A percentile compares a stretch with the other conserved stretches of the same genome.
phyloP scores from a whole-genome alignment of 1,140 invertebrate species.

The Heliconius hermathena region DNA sequence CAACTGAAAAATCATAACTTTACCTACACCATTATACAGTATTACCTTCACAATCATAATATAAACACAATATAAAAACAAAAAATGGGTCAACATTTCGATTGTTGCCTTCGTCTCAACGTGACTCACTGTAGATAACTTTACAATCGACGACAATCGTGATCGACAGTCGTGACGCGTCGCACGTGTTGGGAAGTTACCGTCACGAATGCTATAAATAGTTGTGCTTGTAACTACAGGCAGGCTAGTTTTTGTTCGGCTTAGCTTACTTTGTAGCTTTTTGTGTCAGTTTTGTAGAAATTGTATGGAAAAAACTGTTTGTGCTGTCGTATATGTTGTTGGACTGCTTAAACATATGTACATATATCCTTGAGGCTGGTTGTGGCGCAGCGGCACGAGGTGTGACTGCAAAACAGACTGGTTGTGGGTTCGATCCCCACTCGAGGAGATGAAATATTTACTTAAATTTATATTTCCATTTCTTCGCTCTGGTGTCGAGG shows the following conservation, averaged over 20 bases:
- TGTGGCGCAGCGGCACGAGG: too few species aligned
- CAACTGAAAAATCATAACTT: neutral
- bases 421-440: too few species aligned
- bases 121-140: slow-evolving; percentile 15
- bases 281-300: neutral
- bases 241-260: slow-evolving; percentile 4
- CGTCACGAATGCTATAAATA: slow-evolving; percentile 2
- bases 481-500: too few species aligned
- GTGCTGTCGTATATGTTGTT: neutral
- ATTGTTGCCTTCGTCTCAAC: neutral
- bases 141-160: slow-evolving; percentile 9
- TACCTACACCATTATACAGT: neutral
- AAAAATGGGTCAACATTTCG: slow-evolving; percentile 6
- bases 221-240: neutral
- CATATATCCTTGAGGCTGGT: too few species aligned
- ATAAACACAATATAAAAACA: neutral
- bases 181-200: slow-evolving; percentile 11
- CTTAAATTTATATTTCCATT: too few species aligned
- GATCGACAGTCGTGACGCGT: slow-evolving; percentile 10
- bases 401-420: too few species aligned
- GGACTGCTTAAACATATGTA: neutral
- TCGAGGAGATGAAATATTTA: too few species aligned
- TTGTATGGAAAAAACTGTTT: slow-evolving; percentile 2
- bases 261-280: neutral
- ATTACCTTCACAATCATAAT: neutral